Evolutionary conservation across 1,140 invertebrate genomes (phyloP).

Genomic region (Ostrea edulis): DNA sequence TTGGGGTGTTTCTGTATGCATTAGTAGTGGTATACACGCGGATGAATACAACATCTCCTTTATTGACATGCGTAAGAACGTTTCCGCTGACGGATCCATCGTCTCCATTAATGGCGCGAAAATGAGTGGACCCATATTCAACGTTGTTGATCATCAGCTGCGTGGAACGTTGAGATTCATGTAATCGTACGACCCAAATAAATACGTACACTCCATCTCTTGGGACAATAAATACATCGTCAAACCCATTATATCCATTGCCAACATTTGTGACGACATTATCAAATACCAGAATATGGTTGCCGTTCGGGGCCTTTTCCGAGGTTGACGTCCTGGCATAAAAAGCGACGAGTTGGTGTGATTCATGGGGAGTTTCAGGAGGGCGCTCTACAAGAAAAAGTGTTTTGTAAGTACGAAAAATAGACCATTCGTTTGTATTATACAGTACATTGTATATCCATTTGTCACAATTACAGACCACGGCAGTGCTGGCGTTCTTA

Average conservation of each 20-base stretch:
- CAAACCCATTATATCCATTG: slow-evolving; percentile 24
- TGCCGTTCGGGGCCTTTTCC: background rate
- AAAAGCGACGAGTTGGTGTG: slow-evolving; percentile 19
- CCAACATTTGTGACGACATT: slow-evolving; percentile 22
- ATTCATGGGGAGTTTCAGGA: background rate
- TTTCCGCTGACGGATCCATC: slow-evolving; percentile 25
- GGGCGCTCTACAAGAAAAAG: background rate
- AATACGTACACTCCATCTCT: slow-evolving; percentile 41
- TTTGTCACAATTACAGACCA: too few species aligned
- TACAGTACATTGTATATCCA: too few species aligned
- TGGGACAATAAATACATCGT: slow-evolving; percentile 32
- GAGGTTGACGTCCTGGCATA: background rate
- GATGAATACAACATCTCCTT: slow-evolving; percentile 40
- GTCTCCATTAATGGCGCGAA: background rate
- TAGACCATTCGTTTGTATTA: too few species aligned
- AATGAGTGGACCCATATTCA: background rate
- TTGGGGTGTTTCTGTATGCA: background rate
- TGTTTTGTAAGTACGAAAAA: too few species aligned
- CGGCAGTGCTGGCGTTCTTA: too few species aligned
- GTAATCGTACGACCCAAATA: slow-evolving; percentile 20
- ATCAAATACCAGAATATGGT: slow-evolving; percentile 15
- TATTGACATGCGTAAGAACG: slow-evolving; percentile 24
- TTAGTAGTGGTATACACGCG: background rate
- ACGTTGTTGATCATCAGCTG: slow-evolving; percentile 33
- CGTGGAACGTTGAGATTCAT: background rate